Base-by-base conservation (phyloP, 2,113 vertebrate species). In the Platysternon megacephalum region DNA sequence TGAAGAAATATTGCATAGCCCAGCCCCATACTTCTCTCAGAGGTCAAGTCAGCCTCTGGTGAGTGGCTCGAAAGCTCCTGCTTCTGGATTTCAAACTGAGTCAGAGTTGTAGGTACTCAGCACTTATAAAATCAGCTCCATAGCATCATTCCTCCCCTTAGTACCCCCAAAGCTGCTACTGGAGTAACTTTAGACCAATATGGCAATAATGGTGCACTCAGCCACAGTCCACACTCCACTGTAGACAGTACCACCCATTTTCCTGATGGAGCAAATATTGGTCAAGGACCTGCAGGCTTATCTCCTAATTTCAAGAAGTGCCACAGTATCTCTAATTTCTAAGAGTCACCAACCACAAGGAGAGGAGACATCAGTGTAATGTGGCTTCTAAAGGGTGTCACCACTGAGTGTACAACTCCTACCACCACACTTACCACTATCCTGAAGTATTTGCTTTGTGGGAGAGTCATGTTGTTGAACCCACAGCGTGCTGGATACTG, bases 401-500 rank as follows among this genome's bases (percentile, higher is more conserved):
- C 74, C 17, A 26, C 8, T 26, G 72, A 76, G 12, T 2, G 2
- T 13, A 44, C 24, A 76, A 24, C 72, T 39, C 48, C 51, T n/a
- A 79, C 17, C 22, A 76, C 39, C 48, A 1, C 24, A 42, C 56
- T 29, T 58, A 61, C 56, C 12, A 11, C 42, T 76, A 26, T 76
- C 2, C 24, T 44, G 42, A 26, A 13, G 24, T 44, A 42, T 76
- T 44, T 44, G 72, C 42, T 76, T 76, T 42, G 72, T n/a, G n/a
- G 16, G 19, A 78, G 26, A 78, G 74, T 16, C 39, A 46, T 28
- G 12, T 39, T 74, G n/a, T 78, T 44, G 42, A 78, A 39, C 19
- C n/a, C 19, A 72, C 35, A n/a, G n/a, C 2, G 8, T 39, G 65
- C 65, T 72, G 65, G 35, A 72, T 39, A 22, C 35, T 99, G 98